Evolutionary conservation across 2,888 invertebrate species (phyloP).

Genomic region (Trichogramma evanescens): DNA sequence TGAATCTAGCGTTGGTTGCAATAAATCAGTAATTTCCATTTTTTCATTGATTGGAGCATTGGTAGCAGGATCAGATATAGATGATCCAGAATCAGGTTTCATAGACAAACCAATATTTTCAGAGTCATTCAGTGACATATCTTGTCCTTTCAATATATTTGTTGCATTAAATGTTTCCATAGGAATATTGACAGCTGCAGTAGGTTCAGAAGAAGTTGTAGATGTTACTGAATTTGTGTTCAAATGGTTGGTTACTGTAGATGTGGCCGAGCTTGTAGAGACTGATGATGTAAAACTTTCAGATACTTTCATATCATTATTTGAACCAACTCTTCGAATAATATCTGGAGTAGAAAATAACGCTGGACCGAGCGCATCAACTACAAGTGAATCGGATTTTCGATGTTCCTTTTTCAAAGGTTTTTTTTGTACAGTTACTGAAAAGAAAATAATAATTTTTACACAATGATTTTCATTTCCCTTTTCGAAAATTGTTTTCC

Average conservation of each 20-base stretch:
- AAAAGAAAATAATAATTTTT: conserved; percentile 4
- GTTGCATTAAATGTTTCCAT: conserved; percentile 6
- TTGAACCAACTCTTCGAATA: conserved; percentile 58
- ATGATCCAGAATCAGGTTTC: conserved; percentile 10
- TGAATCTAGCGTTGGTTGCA: conserved; percentile 37
- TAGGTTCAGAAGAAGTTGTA: background rate
- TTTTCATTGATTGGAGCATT: conserved; percentile 24
- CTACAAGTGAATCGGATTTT: conserved; percentile 57
- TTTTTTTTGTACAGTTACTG: conserved; percentile 34
- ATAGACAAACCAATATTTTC: background rate
- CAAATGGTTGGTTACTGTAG: background rate
- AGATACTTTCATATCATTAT: conserved; percentile 40
- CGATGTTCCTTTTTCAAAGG: conserved; percentile 46
- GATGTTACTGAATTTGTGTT: conserved; percentile 1
- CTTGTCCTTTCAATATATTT: conserved; percentile 13
- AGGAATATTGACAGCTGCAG: background rate
- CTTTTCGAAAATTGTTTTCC: background rate
- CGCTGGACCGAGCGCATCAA: conserved; percentile 53
- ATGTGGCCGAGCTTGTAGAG: background rate
- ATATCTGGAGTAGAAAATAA: conserved; percentile 75
- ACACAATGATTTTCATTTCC: background rate
- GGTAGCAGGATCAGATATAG: background rate
- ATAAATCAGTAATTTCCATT: conserved; percentile 31
- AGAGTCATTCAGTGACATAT: background rate
- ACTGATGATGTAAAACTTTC: conserved; percentile 22